A percentile compares a stretch with the other conserved stretches of the same genome.
These are phyloP conservation scores for Dryadula phaetusa DNA, from an alignment of 2,888 invertebrate species.

Conservation along the genomic window DNA sequence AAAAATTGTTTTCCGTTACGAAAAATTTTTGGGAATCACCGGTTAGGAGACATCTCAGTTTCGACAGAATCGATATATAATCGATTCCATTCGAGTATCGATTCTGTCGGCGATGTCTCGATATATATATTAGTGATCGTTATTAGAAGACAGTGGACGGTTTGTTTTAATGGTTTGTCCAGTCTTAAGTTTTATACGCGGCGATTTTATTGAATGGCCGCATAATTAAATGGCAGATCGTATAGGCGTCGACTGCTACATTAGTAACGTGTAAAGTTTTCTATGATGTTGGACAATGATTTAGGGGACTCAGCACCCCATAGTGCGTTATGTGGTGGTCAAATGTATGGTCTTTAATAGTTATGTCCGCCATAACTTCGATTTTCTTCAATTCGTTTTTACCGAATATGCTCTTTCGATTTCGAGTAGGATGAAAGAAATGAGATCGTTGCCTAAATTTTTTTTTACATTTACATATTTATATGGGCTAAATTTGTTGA, in stretches of 20 bases:
- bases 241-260: slow-evolving; percentile 48
- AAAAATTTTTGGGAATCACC: slow-evolving; percentile 37
- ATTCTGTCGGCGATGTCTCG: slow-evolving; percentile 33
- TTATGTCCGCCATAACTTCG: slow-evolving; percentile 34
- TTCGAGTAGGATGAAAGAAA: not conserved
- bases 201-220: slow-evolving; percentile 82
- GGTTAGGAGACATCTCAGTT: slow-evolving; percentile 16
- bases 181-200: slow-evolving; percentile 75
- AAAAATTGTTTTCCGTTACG: slow-evolving; percentile 49
- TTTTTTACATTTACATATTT: not conserved
- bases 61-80: slow-evolving; percentile 21
- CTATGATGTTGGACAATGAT: slow-evolving; percentile 59
- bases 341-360: slow-evolving; percentile 53
- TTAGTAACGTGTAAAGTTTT: slow-evolving; percentile 67
- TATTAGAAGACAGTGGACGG: slow-evolving; percentile 59
- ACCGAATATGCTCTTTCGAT: not conserved
- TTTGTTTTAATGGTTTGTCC: slow-evolving; percentile 70
- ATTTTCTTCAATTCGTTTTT: slow-evolving; percentile 29
- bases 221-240: slow-evolving; percentile 62
- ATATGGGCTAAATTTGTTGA: not conserved
- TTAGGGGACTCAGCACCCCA: slow-evolving; percentile 51
- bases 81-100: not conserved
- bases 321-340: slow-evolving; percentile 58
- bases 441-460: not conserved
- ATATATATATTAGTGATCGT: slow-evolving; percentile 48